Conservation (phyloP, 2,888 invertebrate species). For the Serrognathus titanus region DNA sequence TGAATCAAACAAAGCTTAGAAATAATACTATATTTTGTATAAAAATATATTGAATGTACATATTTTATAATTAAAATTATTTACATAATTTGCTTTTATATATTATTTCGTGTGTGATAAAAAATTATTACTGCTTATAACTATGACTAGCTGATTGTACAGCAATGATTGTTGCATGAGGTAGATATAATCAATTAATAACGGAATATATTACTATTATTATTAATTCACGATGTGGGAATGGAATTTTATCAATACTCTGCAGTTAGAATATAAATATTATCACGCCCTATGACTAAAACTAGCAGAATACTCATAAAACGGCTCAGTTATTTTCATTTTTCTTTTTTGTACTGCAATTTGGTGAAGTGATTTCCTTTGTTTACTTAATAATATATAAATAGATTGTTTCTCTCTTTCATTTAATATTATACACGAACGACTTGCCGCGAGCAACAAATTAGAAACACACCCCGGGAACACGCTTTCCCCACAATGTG, state of each 20-base stretch:
- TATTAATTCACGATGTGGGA: conserved; percentile 13
- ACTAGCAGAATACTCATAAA: conserved; percentile 24
- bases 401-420: background rate
- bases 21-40: conserved; percentile 49
- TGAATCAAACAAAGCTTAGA: conserved; percentile 29
- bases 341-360: conserved; percentile 23
- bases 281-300: conserved; percentile 16
- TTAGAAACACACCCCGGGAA: too few relatives aligned
- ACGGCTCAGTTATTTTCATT: conserved; percentile 10
- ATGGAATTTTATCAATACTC: conserved; percentile 13
- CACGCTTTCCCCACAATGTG: too few relatives aligned
- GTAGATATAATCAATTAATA: conserved; percentile 37
- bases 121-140: conserved; percentile 26
- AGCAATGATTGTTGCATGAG: conserved; percentile 51
- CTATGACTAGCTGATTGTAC: conserved; percentile 52
- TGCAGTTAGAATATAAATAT: conserved; percentile 12
- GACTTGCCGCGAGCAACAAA: too few relatives aligned
- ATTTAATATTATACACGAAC: too few relatives aligned
- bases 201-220: conserved; percentile 23
- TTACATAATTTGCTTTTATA: conserved; percentile 17
- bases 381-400: background rate
- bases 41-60: conserved; percentile 46
- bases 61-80: conserved; percentile 29
- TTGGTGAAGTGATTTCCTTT: conserved; percentile 9
- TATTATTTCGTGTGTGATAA: conserved; percentile 13